Evolutionary conservation across 2,113 vertebrate species (phyloP).

Genomic region (Myiagra hebetior): DNA sequence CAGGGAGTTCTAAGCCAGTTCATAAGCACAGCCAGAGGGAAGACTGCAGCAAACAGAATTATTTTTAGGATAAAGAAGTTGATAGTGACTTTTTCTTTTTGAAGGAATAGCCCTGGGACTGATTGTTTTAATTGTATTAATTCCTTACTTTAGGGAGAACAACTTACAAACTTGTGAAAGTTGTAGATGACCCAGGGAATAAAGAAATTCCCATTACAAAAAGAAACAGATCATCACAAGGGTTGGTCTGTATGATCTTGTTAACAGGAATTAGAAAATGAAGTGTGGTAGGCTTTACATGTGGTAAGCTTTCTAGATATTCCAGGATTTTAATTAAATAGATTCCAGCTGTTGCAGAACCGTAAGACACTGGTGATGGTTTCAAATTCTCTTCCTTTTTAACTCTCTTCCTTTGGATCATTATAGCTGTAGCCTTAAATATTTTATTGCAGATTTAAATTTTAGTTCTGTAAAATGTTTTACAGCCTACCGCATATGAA

Average conservation of each 20-base stretch:
- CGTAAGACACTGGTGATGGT: background rate
- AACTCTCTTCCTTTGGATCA: background rate
- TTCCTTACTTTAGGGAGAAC: background rate
- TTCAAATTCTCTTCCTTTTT: background rate
- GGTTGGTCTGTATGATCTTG: background rate
- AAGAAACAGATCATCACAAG: background rate
- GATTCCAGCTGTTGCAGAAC: background rate
- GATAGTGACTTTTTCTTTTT: background rate
- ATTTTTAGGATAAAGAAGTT: background rate
- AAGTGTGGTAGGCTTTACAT: background rate
- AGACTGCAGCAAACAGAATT: background rate
- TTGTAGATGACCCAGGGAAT: background rate
- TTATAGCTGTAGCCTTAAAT: background rate
- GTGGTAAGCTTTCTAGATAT: background rate
- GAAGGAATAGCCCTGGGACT: background rate
- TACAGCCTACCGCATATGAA: background rate
- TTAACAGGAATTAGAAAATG: background rate
- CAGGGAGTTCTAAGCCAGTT: background rate
- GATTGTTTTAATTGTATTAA: background rate
- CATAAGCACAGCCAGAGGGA: background rate
- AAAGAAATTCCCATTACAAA: background rate
- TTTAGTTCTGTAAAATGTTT: background rate
- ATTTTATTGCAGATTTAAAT: background rate
- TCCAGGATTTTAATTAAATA: background rate
- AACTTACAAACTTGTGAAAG: background rate